Percentiles rank a stretch among this genome's conserved stretches.
Conservation (phyloP, 2,113 vertebrate genomes). For the Cheirogaleus medius region DNA sequence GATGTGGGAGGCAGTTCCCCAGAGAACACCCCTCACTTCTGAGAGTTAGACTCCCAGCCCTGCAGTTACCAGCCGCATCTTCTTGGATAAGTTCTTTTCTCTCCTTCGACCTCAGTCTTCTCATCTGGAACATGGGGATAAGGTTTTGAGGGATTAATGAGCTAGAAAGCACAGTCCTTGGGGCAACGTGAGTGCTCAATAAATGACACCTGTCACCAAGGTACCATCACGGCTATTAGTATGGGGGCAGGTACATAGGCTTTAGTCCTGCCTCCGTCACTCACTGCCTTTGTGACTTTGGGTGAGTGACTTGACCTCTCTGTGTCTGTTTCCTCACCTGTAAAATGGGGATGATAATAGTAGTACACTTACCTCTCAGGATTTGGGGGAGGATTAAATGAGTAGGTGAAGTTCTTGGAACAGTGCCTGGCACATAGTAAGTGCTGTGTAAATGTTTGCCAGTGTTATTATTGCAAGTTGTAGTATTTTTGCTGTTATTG, state of each 20-base stretch:
- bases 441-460: neutral
- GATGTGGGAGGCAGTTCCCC: neutral
- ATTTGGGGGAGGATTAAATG: neutral
- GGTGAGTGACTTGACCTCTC: neutral
- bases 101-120: neutral
- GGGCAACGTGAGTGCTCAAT: no score
- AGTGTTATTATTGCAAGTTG: neutral
- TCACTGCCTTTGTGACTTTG: neutral
- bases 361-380: neutral
- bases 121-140: neutral
- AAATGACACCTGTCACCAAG: neutral
- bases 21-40: neutral
- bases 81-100: neutral
- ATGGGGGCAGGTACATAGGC: neutral
- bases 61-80: neutral
- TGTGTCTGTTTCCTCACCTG: neutral
- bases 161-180: neutral
- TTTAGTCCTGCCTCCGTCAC: neutral
- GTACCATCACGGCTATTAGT: accelerated
- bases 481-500: neutral
- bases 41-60: neutral
- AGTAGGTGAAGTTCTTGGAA: neutral
- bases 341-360: neutral
- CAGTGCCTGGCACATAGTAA: neutral
- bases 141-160: neutral